Evolutionary conservation across 2,888 invertebrate genomes (phyloP).

Genomic region (Trichopria drosophilae): DNA sequence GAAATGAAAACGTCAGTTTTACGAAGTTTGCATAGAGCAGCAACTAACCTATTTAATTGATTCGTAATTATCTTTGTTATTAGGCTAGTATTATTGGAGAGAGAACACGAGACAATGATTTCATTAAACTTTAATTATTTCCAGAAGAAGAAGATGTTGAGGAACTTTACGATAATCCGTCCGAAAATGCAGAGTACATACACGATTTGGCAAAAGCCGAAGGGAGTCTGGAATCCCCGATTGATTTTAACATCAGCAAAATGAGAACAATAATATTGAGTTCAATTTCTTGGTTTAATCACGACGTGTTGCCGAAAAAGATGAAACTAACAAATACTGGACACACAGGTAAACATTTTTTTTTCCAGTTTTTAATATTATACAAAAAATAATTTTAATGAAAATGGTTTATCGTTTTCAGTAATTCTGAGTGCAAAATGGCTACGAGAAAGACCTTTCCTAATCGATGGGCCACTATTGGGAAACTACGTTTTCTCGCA

Average conservation of each 20-base stretch:
- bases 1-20: no score
- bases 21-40: no score
- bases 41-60: no score
- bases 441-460: conserved; percentile 64
- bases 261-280: conserved; percentile 57
- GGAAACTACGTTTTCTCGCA: conserved; percentile 69
- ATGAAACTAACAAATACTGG: conserved; percentile 71
- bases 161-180: conserved; percentile 8
- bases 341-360: conserved; percentile 61
- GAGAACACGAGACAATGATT: no score
- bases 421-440: conserved; percentile 68
- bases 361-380: neutral
- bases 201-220: conserved; percentile 19
- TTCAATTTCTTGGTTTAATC: conserved; percentile 59
- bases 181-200: conserved; percentile 26
- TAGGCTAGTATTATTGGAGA: no score
- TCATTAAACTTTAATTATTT: neutral
- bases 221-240: conserved; percentile 55
- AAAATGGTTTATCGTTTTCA: conserved; percentile 42
- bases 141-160: neutral
- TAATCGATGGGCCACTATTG: conserved; percentile 65
- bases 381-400: conserved; percentile 11
- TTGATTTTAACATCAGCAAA: conserved; percentile 57
- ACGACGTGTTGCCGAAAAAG: conserved; percentile 65
- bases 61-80: neutral